These are phyloP conservation scores for Trachurus trachurus DNA, from an alignment of 2,797 vertebrate genomes.

Conservation along the genomic window DNA sequence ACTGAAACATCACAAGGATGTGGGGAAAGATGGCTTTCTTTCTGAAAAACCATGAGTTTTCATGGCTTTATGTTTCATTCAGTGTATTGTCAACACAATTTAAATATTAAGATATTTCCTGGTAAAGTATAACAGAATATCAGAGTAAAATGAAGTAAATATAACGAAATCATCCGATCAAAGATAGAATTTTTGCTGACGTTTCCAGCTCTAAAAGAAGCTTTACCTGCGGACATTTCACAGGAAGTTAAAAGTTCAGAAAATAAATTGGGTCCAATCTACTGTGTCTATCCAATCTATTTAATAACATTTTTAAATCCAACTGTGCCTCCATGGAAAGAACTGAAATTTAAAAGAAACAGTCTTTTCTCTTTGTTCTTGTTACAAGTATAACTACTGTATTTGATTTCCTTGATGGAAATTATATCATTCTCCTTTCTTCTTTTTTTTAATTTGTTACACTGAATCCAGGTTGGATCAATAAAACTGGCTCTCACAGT, in stretches of 20 bases:
- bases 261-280: slow-evolving; percentile 44
- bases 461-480: slow-evolving; percentile 19
- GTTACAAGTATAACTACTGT: slow-evolving; percentile 37
- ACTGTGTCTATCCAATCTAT: slow-evolving; percentile 44
- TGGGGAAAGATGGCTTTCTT: neutral
- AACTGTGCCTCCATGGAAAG: slow-evolving; percentile 23
- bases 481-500: neutral
- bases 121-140: neutral
- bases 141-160: slow-evolving; percentile 9
- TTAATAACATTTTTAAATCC: slow-evolving; percentile 46
- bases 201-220: slow-evolving; percentile 30
- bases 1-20: neutral
- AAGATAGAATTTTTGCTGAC: slow-evolving; percentile 50
- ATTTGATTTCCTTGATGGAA: slow-evolving; percentile 46
- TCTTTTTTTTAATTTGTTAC: neutral
- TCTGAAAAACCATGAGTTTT: slow-evolving; percentile 2
- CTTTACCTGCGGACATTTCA: slow-evolving; percentile 50
- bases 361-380: slow-evolving; percentile 68
- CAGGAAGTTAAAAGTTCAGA: slow-evolving; percentile 53
- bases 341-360: slow-evolving; percentile 58
- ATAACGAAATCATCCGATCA: slow-evolving; percentile 27
- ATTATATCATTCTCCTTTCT: slow-evolving; percentile 16
- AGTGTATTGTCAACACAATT: neutral
- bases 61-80: neutral
- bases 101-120: neutral